Evolutionary conservation across 1,140 invertebrate genomes (phyloP), one percentile per base, ranked within the genome.

Genomic region (Bombus affinis): DNA sequence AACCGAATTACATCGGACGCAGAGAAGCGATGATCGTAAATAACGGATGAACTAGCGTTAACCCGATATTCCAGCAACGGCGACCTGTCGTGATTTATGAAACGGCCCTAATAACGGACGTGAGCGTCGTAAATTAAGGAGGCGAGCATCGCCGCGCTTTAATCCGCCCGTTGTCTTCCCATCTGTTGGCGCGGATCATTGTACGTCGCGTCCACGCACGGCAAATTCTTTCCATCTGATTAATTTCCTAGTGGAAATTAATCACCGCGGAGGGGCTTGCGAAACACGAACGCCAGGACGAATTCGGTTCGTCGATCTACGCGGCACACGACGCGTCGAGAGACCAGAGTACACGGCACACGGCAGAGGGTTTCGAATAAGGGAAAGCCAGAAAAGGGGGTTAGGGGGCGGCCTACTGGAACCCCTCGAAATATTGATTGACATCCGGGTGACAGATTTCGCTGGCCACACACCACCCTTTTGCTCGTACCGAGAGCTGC

Each of bases 381-480:
- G 84, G 84, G 84, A 85, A 85, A 81, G 71, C 70, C 28, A 62
- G 81, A 39, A 76, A 44, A 44, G 37, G 83, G 81, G 83, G 79
- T 70, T 75, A 35, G 88, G 90, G 73, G 87, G 81, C 66, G 81
- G 81, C 53, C 70, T 39, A 28, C 59, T 81, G 88, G 89, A 93
- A 91, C 93, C 93, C 92, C 92, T 93, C 89, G 92, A 93, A 93
- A 94, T 94, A 94, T 94, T 94, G 93, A 94, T 94, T 94, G 93
- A 94, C 93, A 94, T 93, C 91, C 93, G 93, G 92, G 93, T 94
- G 94, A 94, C 94, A 94, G 93, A 94, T 94, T 94, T 94, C 89
- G 92, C 91, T 93, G 90, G 91, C 90, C 92, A 92, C 89, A 90
- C 78, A 35, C 65, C 91, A 93, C 93, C 93, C 92, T 89, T 92